Evolutionary conservation across 2,797 vertebrate species (phyloP).

Genomic region (Sebastes hubbsi): DNA sequence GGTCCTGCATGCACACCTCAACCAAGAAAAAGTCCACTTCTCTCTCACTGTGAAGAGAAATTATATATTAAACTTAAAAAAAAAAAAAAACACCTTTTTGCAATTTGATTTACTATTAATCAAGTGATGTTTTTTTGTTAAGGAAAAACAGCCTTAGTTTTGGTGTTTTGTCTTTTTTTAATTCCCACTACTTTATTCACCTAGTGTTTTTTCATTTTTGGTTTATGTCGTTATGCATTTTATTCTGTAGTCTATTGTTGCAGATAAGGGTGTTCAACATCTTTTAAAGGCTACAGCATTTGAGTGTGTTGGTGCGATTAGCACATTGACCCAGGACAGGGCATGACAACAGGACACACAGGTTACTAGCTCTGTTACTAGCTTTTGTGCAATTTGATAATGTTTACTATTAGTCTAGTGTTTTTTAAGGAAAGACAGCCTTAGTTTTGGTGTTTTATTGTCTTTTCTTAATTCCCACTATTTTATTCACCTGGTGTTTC

Average conservation of each 20-base stretch:
- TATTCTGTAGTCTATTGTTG: neutral
- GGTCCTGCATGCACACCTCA: neutral
- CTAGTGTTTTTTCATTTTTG: neutral
- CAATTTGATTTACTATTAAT: no score
- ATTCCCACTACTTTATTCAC: neutral
- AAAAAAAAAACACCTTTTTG: neutral
- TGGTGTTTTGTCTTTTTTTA: neutral
- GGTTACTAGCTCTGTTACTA: neutral
- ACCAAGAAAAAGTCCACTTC: constrained; percentile 52
- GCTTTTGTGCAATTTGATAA: neutral
- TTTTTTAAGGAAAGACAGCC: neutral
- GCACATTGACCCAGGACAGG: neutral
- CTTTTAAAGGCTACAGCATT: constrained; percentile 38
- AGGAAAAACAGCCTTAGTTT: neutral
- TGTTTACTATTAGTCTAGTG: accelerated
- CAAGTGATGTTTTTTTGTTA: neutral
- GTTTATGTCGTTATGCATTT: neutral
- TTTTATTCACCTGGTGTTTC: neutral
- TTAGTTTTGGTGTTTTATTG: neutral
- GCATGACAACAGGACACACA: neutral
- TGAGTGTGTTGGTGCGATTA: constrained; percentile 46
- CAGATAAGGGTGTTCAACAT: constrained; percentile 43
- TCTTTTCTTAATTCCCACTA: neutral
- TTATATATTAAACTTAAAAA: neutral
- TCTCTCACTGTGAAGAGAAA: neutral